Evolutionary conservation across 2,888 invertebrate genomes (phyloP), one percentile per base, ranked within the genome.

Genomic region (Campoletis raptor): DNA sequence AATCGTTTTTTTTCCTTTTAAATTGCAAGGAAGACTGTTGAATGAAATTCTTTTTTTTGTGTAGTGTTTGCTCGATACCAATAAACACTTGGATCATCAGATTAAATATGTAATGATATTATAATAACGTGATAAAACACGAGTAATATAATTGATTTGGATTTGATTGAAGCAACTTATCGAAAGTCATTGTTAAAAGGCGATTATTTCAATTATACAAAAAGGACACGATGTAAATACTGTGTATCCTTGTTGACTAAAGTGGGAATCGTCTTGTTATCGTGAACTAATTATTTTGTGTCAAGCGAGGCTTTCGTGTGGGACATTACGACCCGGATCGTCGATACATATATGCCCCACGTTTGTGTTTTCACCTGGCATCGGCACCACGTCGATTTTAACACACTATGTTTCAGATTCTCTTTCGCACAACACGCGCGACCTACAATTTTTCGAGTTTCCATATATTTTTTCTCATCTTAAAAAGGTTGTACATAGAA

Each of bases 281-380:
- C 86, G 77, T 57, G 57, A 78, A 83, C 80, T 83, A 86, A 86
- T 86, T 86, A 86, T 86, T 86, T 76, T 76, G 81, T 77, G 83
- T 77, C 76, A 81, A 72, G 72, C 77, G 64, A 69, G 66, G 37
- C 57, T 40, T 67, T 40, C 72, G 64, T 73, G 72, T 64, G 45
- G 24, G 76, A 76, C 45, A 80, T 76, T 79, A 80, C 79, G 74
- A 64, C 66, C 66, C 57, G 73, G 73, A 72, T 81, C 69, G 67
- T 52, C 73, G 69, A 73, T 86, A 61, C 77, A 66, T 83, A 48
- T 74, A 40, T 40, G 67, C 61, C 40, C 70, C 45, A 37, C 70
- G 77, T 83, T 64, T 72, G 78, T 78, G 10, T 64, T 64, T 73
- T 81, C 72, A 64, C 52, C 81, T 52, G 70, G 61, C 72, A 72